phyloP scores from a whole-genome alignment of 30 jellyfish, hydroid and myxozoan species.

The Mastigias papua region DNA sequence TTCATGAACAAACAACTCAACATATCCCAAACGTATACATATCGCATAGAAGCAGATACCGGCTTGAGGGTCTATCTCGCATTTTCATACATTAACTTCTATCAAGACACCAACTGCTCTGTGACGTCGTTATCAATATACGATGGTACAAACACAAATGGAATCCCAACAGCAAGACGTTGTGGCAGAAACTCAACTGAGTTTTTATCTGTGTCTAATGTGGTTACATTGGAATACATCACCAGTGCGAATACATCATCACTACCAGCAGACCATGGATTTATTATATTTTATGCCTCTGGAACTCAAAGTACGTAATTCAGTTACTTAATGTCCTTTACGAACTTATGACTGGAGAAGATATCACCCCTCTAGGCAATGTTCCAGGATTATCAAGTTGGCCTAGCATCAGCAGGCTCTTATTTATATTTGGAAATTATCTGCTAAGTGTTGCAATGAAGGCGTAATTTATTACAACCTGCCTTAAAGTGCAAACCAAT shows the following conservation, averaged over 20 bases:
- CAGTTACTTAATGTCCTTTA: too few relatives aligned
- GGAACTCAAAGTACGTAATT: neutral
- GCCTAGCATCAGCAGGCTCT: too few relatives aligned
- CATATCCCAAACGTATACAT: neutral
- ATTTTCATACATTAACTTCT: slow-evolving; percentile 2
- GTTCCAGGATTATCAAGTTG: too few relatives aligned
- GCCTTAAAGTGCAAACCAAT: too few relatives aligned
- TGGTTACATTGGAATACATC: neutral
- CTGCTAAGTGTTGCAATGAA: too few relatives aligned
- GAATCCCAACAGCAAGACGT: neutral
- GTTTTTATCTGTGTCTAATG: neutral
- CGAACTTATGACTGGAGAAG: neutral
- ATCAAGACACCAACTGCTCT: neutral
- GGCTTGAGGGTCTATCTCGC: neutral
- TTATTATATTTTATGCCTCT: neutral
- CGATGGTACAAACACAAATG: slow-evolving; percentile 6
- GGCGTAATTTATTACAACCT: too few relatives aligned
- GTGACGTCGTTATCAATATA: neutral
- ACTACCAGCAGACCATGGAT: neutral
- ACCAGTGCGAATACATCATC: neutral
- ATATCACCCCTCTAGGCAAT: neutral
- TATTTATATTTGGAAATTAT: too few relatives aligned
- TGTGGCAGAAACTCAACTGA: neutral
- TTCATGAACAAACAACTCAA: slow-evolving; percentile 2
- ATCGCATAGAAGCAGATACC: slow-evolving; percentile 1